Evolutionary conservation across 2,888 invertebrate genomes (phyloP), one percentile per base, ranked within the genome.

Genomic region (Morpho helenor): DNA sequence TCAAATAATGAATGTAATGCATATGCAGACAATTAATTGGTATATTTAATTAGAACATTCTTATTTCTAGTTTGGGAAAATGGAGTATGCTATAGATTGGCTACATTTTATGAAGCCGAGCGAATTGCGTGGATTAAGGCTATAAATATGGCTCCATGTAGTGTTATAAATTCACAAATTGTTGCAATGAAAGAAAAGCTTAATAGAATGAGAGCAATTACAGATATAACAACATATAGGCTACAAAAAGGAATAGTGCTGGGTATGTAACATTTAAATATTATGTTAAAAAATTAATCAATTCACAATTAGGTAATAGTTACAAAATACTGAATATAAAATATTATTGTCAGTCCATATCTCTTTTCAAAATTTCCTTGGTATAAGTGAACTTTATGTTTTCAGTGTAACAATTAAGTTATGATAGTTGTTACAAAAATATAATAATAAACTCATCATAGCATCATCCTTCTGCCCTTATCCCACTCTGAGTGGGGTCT

Each of bases 41-140:
- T 46, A 31, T 54, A 47, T 45, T 40, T 49, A 42, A 56, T 56
- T 52, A 40, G 46, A 58, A 59, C 52, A 45, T 23, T 55, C 2
- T 40, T 60, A 59, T 73, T 75, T 66, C 23, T 78, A 96, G 97
- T 95, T 59, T 97, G 96, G 89, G 95, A 95, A 67, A 96, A 96
- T 68, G 97, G 96, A 10, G 86, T 95, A 16, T 93, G 94, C 66
- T 96, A 96, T 82, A 94, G 95, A 64, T 91, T 98, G 75, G 96
- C 95, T 6, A 94, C 97, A 7, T 92, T 93, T 59, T 94, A 96
- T 23, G 95, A 96, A 73, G 91, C 93, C 8, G 98, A 98, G 71
- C 92, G 98, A 23, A 94, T 95, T 64, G 92, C 95, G 49, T 98
- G 98, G 98, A 80, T 98, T 69, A 95, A 96, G 76, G 94, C 95